Conservation (phyloP, 2,797 vertebrate species). For the Spinus pinus region DNA sequence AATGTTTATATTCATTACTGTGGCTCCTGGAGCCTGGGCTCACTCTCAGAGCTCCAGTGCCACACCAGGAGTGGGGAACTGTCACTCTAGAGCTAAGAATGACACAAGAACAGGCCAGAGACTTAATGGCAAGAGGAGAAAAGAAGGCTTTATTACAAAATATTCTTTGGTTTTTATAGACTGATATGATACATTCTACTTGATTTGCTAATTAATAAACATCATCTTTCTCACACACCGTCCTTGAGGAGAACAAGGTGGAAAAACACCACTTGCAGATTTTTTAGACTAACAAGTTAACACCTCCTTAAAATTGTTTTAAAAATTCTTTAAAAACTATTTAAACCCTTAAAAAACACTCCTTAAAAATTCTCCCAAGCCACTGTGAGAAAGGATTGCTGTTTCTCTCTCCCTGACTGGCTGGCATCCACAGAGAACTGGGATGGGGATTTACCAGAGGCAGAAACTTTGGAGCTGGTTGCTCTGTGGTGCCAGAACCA, state of each 20-base stretch:
- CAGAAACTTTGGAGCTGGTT: background rate
- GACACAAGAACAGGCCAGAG: background rate
- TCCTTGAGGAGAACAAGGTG: background rate
- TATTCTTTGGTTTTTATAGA: background rate
- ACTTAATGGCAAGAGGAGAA: background rate
- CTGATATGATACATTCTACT: background rate
- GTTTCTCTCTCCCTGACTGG: background rate
- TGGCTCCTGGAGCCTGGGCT: background rate
- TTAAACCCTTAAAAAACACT: background rate
- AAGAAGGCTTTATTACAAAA: background rate
- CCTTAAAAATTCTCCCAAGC: background rate
- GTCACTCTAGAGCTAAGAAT: background rate
- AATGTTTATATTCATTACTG: background rate
- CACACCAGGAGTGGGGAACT: background rate
- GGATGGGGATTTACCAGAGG: background rate
- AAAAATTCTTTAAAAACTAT: no score
- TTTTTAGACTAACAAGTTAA: background rate
- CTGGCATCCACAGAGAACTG: background rate
- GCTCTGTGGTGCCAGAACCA: background rate
- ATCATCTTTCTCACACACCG: background rate
- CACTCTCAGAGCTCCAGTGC: rapidly evolving
- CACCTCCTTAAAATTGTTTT: background rate
- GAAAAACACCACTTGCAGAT: background rate
- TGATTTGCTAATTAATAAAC: background rate
- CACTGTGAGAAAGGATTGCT: background rate